phyloP scores from a whole-genome alignment of 1,140 invertebrate species.

The Hyphantria cunea region DNA sequence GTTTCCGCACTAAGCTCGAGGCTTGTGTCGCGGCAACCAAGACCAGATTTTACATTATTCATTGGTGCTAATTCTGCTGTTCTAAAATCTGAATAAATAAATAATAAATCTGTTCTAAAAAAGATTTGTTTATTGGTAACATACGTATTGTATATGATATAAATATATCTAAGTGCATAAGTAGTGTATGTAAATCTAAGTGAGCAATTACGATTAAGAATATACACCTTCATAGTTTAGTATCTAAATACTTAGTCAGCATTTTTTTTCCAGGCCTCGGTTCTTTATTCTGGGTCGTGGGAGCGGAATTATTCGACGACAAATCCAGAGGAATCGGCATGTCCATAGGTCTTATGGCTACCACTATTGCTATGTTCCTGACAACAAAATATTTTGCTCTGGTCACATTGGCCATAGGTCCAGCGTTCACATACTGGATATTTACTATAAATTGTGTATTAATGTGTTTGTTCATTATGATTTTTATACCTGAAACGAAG shows the following conservation, averaged over 20 bases:
- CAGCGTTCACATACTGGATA: conserved; percentile 34
- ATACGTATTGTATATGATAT: too few relatives aligned
- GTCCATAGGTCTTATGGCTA: conserved; percentile 61
- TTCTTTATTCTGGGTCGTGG: conserved; percentile 53
- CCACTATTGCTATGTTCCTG: conserved; percentile 83
- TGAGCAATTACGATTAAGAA: too few relatives aligned
- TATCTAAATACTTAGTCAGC: not conserved
- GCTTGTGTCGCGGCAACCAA: too few relatives aligned
- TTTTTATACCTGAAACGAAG: conserved; percentile 45
- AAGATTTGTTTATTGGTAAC: too few relatives aligned
- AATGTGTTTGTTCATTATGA: conserved; percentile 33
- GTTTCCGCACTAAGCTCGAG: too few relatives aligned
- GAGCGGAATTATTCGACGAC: conserved; percentile 62
- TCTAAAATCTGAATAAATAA: too few relatives aligned
- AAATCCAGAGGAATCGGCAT: conserved; percentile 47
- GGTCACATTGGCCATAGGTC: conserved; percentile 29
- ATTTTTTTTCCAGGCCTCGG: conserved; percentile 53
- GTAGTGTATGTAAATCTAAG: too few relatives aligned
- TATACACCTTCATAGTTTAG: too few relatives aligned
- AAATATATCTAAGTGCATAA: too few relatives aligned
- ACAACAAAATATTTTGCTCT: conserved; percentile 23
- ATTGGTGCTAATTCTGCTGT: too few relatives aligned
- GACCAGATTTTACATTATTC: too few relatives aligned
- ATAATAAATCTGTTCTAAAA: too few relatives aligned
- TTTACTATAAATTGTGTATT: conserved; percentile 34